These are phyloP conservation scores for Procambarus virginalis DNA, from an alignment of 1,140 invertebrate genomes.

Conservation along the genomic window DNA sequence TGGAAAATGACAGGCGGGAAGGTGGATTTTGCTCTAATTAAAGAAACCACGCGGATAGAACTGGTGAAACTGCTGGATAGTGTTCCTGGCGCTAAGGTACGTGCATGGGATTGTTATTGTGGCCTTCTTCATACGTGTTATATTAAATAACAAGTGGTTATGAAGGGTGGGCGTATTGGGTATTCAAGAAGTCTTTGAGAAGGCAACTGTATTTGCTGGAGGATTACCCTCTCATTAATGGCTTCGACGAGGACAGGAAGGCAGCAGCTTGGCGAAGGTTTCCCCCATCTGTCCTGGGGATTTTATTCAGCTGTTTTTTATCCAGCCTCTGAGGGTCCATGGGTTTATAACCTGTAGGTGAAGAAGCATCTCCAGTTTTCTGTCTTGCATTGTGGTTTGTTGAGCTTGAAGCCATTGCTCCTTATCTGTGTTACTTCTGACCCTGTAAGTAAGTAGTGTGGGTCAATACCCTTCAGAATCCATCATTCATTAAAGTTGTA, in stretches of 20 bases:
- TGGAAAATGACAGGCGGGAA: constrained; percentile 82
- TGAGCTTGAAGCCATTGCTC: no score
- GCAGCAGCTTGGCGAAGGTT: no score
- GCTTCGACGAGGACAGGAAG: no score
- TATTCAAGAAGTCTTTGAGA: background rate
- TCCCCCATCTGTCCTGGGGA: background rate
- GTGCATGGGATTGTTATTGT: background rate
- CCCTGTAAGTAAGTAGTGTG: no score
- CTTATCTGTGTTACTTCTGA: no score
- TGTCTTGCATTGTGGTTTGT: no score
- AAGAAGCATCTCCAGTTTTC: no score
- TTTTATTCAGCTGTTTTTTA: no score
- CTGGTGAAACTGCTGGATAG: constrained; percentile 87
- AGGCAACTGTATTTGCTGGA: background rate
- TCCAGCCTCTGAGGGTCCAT: background rate
- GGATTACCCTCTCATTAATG: no score
- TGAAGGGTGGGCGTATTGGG: background rate
- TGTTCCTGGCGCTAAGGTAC: constrained; percentile 89
- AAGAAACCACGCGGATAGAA: constrained; percentile 87
- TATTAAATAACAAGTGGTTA: background rate
- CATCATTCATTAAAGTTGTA: no score
- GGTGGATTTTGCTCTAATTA: constrained; percentile 87
- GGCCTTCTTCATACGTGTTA: background rate
- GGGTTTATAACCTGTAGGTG: no score
- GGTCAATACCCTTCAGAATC: no score